These are phyloP conservation scores for Calliopum simillimum DNA, from an alignment of 2,888 invertebrate genomes.

Conservation along the genomic window DNA sequence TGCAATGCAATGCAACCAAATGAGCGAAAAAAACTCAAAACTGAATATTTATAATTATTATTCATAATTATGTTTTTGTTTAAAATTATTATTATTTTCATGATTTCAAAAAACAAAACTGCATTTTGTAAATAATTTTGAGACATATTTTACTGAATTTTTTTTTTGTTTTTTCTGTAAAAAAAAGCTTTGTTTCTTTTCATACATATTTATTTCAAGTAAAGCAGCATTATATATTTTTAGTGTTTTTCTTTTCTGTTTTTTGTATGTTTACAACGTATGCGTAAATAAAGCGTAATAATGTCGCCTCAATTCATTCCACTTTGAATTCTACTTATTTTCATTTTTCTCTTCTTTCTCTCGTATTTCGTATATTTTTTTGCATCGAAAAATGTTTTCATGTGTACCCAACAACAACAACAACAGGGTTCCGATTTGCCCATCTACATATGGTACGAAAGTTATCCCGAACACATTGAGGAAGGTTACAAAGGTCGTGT, in stretches of 20 bases:
- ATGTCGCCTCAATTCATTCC: not conserved
- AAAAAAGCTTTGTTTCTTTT: slow-evolving; percentile 22
- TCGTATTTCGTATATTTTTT: slow-evolving; percentile 12
- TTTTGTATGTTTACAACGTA: slow-evolving; percentile 11
- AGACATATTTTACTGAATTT: slow-evolving; percentile 13
- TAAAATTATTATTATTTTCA: not conserved
- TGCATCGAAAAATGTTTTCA: slow-evolving; percentile 27
- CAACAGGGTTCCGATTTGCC: slow-evolving; percentile 93
- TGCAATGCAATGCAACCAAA: slow-evolving; percentile 22
- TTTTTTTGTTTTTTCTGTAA: slow-evolving; percentile 23
- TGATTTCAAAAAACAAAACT: too few species aligned
- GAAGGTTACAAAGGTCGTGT: slow-evolving; percentile 94
- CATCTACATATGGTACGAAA: slow-evolving; percentile 98
- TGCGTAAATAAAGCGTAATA: not conserved
- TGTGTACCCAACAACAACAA: not conserved
- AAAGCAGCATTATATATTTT: slow-evolving; percentile 34
- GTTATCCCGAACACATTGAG: slow-evolving; percentile 96
- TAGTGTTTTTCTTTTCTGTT: slow-evolving; percentile 36
- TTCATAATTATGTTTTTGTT: not conserved
- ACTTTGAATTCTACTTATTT: slow-evolving; percentile 12
- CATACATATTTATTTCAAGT: slow-evolving; percentile 17
- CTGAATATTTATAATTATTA: not conserved
- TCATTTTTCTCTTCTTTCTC: slow-evolving; percentile 3
- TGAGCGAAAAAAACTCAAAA: not conserved
- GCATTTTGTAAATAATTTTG: slow-evolving; percentile 24